Percentiles rank a stretch among this genome's conserved stretches.
Conservation (phyloP, 1,140 invertebrate species). For the Eurosta solidaginis region DNA sequence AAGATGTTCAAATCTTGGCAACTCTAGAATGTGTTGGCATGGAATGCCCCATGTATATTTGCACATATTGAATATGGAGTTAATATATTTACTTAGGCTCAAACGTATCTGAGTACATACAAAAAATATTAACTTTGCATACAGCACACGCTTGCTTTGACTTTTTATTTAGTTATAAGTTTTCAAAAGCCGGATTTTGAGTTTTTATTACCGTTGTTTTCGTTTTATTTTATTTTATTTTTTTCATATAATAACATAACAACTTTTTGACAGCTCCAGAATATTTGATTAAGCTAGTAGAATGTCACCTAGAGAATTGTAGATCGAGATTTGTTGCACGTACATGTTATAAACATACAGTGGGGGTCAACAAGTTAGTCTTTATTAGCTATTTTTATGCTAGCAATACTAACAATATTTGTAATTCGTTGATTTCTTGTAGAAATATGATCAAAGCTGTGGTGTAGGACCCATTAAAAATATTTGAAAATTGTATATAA, state of each 20-base stretch:
- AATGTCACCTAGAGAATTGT: not conserved
- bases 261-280: not conserved
- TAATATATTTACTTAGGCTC: not conserved
- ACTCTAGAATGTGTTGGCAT: too few species aligned
- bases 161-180: not conserved
- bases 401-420: too few species aligned
- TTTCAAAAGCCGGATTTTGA: slow-evolving; percentile 9
- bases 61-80: too few species aligned
- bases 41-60: too few species aligned
- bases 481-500: too few species aligned
- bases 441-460: too few species aligned
- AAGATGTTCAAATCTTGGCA: too few species aligned
- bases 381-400: too few species aligned
- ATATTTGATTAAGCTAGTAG: not conserved
- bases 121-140: not conserved
- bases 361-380: too few species aligned
- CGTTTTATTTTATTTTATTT: not conserved
- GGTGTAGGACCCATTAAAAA: too few species aligned
- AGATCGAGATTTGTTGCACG: not conserved
- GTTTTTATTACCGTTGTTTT: not conserved
- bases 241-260: not conserved
- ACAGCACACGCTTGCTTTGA: not conserved
- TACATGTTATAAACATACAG: too few species aligned
- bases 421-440: too few species aligned
- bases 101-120: not conserved